Base-by-base conservation (phyloP, 2,797 vertebrate species). In the Perodicticus potto region DNA sequence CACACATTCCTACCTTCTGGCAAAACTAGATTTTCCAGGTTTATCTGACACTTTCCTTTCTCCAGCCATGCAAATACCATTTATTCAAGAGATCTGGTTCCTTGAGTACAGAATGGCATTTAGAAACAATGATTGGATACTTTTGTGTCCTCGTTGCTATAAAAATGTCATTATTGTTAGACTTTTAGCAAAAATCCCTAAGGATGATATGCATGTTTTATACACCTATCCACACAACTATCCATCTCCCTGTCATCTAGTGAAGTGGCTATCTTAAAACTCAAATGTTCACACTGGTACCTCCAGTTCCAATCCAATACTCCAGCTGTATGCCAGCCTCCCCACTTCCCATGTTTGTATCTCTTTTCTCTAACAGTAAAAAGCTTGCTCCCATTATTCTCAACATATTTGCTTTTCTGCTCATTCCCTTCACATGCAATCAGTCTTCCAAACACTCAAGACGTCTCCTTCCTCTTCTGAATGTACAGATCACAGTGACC, bases 1-100 rank as follows among this genome's bases (percentile, higher is more conserved):
- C 59, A 40, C 25, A 67, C 8, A 32, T 40, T 13, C 37, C 74
- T 69, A 70, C 49, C 43, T 81, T 81, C 37, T 12, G 29, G 12
- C 32, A 93, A 93, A 96, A 93, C 49, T 53, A 69, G 61, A 69
- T 70, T 74, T 43, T 77, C n/a, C 53, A 86, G 82, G 61, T 19
- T 93, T 11, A 63, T 61, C 65, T 55, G 69, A 27, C 80, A 40
- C 20, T 92, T 83, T 69, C 13, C 29, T 29, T 84, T 10, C 17
- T 7, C 29, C 1, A 37, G 55, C 7, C 72, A 37, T 37, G 25
- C 34, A 49, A 57, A 69, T 7, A 53, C 22, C 17, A 43, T 70
- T 95, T 92, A 77, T 83, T 70, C 22, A 77, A 88, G 25, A 91
- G 37, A 43, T 25, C 40, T 65, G 25, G 23, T 72, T 89, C 55